phyloP scores from a whole-genome alignment of 1,140 invertebrate genomes.

The Neodiprion virginianus region DNA sequence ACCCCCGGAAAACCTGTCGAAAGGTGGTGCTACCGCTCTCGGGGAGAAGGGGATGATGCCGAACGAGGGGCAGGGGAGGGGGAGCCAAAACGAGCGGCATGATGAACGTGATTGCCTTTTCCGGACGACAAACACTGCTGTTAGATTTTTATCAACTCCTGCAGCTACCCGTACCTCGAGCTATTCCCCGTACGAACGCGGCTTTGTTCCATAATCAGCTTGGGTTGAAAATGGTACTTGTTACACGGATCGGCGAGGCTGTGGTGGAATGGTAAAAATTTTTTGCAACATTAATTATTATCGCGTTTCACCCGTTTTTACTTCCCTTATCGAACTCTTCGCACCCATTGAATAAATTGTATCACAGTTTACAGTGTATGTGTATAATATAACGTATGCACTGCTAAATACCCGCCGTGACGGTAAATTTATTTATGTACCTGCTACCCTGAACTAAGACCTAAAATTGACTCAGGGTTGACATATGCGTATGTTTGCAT shows the following conservation, averaged over 20 bases:
- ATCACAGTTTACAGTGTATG: no score
- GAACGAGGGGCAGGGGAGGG: conserved; percentile 28
- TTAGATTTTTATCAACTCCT: conserved; percentile 55
- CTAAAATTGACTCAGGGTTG: neutral
- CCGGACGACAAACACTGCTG: conserved; percentile 56
- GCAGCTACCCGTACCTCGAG: conserved; percentile 9
- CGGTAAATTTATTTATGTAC: no score
- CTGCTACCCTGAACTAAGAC: neutral
- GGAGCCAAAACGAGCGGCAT: conserved; percentile 40
- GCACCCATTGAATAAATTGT: no score
- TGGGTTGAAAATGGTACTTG: no score
- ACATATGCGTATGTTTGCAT: neutral
- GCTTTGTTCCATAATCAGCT: no score
- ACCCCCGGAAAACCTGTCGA: conserved; percentile 6
- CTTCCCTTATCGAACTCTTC: no score
- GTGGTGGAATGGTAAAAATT: no score
- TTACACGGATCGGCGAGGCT: neutral
- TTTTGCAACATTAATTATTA: no score
- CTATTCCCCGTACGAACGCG: neutral
- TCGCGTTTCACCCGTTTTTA: no score
- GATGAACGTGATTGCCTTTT: conserved; percentile 60
- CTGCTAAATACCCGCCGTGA: no score
- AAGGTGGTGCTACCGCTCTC: conserved; percentile 28
- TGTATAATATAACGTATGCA: no score
- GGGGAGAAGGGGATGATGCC: conserved; percentile 27